These are phyloP conservation scores for Cheilosia scutellata DNA, from an alignment of 2,888 invertebrate genomes.

Conservation along the genomic window DNA sequence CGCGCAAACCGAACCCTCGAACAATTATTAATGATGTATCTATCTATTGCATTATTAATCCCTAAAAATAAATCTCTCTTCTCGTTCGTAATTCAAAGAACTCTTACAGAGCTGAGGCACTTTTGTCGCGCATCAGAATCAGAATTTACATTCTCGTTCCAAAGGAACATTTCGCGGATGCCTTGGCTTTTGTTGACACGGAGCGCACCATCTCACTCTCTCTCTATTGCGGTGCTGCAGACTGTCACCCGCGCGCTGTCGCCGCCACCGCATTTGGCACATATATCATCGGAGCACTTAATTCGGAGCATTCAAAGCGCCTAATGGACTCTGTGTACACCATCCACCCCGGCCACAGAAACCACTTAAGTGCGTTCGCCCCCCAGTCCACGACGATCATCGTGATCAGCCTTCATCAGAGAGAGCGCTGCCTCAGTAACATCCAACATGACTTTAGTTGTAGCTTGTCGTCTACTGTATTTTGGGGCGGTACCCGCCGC, in stretches of 20 bases:
- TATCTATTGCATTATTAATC: conserved; percentile 64
- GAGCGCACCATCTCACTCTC: conserved; percentile 23
- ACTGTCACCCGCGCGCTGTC: background rate
- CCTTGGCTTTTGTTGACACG: conserved; percentile 61
- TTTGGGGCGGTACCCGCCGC: conserved; percentile 50
- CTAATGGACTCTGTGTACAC: conserved; percentile 66
- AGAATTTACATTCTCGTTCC: background rate
- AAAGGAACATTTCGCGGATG: conserved; percentile 61
- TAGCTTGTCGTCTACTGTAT: background rate
- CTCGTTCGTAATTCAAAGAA: background rate
- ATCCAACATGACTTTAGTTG: background rate
- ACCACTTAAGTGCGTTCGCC: conserved; percentile 64
- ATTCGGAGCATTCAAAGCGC: conserved; percentile 65
- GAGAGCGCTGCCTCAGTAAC: conserved; percentile 13
- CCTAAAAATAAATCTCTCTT: conserved; percentile 63
- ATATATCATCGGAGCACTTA: conserved; percentile 72
- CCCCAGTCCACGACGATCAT: conserved; percentile 44
- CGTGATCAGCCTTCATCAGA: conserved; percentile 39
- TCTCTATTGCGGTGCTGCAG: conserved; percentile 10
- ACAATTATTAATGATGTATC: conserved; percentile 75
- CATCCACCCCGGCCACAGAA: conserved; percentile 36
- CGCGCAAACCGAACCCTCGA: conserved; percentile 53
- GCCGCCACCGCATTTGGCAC: conserved; percentile 54
- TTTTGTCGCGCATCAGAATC: conserved; percentile 3
- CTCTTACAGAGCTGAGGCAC: background rate